A percentile compares a stretch with the other conserved stretches of the same genome.
Conservation (phyloP, 2,113 vertebrate species). For the Mastomys coucha region DNA sequence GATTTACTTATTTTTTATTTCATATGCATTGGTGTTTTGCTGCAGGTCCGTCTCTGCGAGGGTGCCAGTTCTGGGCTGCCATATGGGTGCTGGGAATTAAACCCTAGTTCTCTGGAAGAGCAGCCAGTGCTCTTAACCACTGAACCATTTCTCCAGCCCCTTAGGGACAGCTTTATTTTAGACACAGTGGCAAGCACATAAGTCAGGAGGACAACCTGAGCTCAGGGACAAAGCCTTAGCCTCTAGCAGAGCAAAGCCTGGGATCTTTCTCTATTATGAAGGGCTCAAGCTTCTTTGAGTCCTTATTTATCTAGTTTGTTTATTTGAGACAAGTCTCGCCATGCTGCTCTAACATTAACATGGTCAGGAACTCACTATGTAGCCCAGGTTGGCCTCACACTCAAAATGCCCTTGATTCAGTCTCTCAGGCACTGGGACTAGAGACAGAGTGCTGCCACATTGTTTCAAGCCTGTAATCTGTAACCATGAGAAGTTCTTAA, state of each 20-base stretch:
- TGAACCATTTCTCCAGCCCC: background rate
- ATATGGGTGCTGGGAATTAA: background rate
- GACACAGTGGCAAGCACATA: background rate
- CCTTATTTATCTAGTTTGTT: background rate
- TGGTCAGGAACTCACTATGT: background rate
- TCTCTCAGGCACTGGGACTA: background rate
- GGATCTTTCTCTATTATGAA: background rate
- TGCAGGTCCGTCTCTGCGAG: background rate
- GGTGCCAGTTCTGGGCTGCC: background rate
- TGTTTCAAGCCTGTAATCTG: background rate
- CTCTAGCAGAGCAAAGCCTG: background rate
- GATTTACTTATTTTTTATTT: background rate
- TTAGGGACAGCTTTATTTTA: background rate
- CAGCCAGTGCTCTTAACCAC: background rate
- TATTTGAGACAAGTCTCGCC: too few species aligned
- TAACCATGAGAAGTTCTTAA: background rate
- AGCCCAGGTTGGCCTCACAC: background rate
- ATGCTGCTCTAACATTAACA: too few species aligned
- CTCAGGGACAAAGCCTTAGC: background rate
- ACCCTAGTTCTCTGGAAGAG: background rate
- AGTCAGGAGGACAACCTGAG: background rate
- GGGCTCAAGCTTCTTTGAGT: background rate
- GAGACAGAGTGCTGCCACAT: background rate
- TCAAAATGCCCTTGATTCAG: background rate
- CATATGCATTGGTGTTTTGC: background rate